These are phyloP conservation scores for Ophion ellenae DNA, from an alignment of 2,888 invertebrate genomes.

Conservation along the genomic window DNA sequence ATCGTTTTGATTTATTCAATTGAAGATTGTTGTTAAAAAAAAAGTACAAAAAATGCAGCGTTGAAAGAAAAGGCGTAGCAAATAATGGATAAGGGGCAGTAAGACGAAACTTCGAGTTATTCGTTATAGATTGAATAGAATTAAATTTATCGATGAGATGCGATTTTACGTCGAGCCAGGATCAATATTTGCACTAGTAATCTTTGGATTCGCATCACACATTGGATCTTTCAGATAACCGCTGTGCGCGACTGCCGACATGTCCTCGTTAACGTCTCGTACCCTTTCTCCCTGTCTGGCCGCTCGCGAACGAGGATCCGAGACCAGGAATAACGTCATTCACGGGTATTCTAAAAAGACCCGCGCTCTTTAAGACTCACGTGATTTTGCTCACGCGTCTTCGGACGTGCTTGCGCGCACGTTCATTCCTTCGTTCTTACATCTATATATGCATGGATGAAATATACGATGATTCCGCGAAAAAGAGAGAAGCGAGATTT, in stretches of 20 bases:
- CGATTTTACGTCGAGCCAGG: not conserved
- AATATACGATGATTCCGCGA: slow-evolving; percentile 15
- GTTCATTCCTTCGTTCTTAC: slow-evolving; percentile 33
- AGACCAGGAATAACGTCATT: slow-evolving; percentile 43
- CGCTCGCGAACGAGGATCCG: slow-evolving; percentile 20
- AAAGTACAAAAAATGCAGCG: no score
- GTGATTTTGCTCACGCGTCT: slow-evolving; percentile 48
- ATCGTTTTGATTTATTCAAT: no score
- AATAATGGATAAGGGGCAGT: not conserved
- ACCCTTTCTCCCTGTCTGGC: slow-evolving; percentile 14
- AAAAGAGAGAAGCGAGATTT: slow-evolving; percentile 5
- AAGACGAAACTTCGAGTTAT: not conserved
- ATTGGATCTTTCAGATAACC: slow-evolving; percentile 20
- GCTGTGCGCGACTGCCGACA: not conserved
- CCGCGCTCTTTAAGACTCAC: slow-evolving; percentile 26
- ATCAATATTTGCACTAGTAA: slow-evolving; percentile 32
- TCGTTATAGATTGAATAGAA: not conserved
- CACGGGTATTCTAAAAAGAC: not conserved
- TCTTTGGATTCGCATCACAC: slow-evolving; percentile 4
- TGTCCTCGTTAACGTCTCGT: slow-evolving; percentile 18
- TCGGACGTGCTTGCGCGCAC: slow-evolving; percentile 43
- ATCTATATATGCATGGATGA: not conserved
- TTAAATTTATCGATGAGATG: not conserved
- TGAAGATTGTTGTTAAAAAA: no score
- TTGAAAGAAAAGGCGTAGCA: no score